These are phyloP conservation scores for Empidonax alnorum DNA, from an alignment of 2,113 vertebrate species.

Conservation along the genomic window DNA sequence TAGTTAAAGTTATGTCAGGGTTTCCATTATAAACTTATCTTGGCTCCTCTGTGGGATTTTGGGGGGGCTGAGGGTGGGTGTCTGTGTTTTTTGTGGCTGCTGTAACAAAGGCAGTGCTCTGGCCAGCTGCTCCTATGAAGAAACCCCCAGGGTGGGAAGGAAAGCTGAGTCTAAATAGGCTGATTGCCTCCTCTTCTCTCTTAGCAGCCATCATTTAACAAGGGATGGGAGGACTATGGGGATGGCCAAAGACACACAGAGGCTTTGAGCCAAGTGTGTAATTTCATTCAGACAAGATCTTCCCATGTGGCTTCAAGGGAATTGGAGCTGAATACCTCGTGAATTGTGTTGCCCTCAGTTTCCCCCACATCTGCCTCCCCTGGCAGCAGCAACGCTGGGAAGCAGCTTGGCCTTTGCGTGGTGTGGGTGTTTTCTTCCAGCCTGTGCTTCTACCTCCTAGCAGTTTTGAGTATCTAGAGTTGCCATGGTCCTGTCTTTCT, in stretches of 20 bases:
- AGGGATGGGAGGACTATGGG: background rate
- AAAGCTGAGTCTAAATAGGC: slow-evolving; percentile 2
- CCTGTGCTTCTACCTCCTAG: background rate
- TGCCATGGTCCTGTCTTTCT: background rate
- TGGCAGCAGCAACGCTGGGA: background rate
- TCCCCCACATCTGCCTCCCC: background rate
- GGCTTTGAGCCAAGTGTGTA: background rate
- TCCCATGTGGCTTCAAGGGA: background rate
- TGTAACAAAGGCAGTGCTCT: slow-evolving; percentile 25
- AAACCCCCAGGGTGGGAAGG: slow-evolving; percentile 2
- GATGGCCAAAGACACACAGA: background rate
- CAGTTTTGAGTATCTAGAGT: background rate
- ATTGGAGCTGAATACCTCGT: background rate
- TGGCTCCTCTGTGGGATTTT: slow-evolving; percentile 24
- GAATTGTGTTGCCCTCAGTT: background rate
- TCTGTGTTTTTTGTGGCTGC: slow-evolving; percentile 18
- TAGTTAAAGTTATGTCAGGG: slow-evolving; percentile 56
- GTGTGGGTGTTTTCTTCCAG: background rate
- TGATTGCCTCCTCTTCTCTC: background rate
- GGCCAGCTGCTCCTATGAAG: slow-evolving; percentile 23
- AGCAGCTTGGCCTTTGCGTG: background rate
- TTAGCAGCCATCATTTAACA: background rate
- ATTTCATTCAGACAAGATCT: background rate
- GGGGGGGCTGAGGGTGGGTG: background rate
- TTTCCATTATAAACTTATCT: slow-evolving; percentile 60